Conservation (phyloP, 2,888 invertebrate species). For the Hypsopygia costalis region DNA sequence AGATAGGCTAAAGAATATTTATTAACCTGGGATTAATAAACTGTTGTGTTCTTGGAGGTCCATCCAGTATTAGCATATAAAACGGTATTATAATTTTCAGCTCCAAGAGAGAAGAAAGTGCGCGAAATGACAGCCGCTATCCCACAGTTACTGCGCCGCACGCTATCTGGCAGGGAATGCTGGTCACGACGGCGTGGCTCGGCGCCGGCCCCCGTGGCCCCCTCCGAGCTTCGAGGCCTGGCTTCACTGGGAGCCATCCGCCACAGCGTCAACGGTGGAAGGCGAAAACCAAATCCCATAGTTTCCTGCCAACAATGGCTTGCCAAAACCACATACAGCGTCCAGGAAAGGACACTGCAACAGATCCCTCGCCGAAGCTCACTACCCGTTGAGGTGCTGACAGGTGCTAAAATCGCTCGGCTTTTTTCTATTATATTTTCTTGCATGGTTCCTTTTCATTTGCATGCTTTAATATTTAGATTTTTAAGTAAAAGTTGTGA, state of each 20-base stretch:
- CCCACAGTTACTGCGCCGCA: conserved; percentile 44
- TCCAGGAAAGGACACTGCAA: conserved; percentile 32
- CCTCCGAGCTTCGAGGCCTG: conserved; percentile 41
- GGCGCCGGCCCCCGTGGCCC: conserved; percentile 49
- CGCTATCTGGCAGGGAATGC: conserved; percentile 42
- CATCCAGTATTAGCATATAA: too few species aligned
- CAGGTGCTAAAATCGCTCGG: conserved; percentile 49
- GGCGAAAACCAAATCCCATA: conserved; percentile 38
- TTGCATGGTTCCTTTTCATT: conserved; percentile 14
- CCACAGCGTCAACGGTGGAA: conserved; percentile 43
- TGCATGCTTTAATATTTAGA: too few species aligned
- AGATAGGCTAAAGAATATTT: too few species aligned
- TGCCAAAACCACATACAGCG: conserved; percentile 33
- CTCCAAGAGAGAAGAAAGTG: conserved; percentile 46
- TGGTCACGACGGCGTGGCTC: conserved; percentile 55
- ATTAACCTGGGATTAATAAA: too few species aligned
- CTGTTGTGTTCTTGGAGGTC: too few species aligned
- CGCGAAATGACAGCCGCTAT: conserved; percentile 39
- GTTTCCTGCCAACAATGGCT: conserved; percentile 53
- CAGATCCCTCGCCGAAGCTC: conserved; percentile 52
- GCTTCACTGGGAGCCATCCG: conserved; percentile 30
- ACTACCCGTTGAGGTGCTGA: conserved; percentile 70
- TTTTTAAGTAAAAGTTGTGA: too few species aligned
- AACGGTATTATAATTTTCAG: conserved; percentile 34
- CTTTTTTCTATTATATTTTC: conserved; percentile 36